Evolutionary conservation across 2,888 invertebrate genomes (phyloP).

Genomic region (Salpingus planirostris): DNA sequence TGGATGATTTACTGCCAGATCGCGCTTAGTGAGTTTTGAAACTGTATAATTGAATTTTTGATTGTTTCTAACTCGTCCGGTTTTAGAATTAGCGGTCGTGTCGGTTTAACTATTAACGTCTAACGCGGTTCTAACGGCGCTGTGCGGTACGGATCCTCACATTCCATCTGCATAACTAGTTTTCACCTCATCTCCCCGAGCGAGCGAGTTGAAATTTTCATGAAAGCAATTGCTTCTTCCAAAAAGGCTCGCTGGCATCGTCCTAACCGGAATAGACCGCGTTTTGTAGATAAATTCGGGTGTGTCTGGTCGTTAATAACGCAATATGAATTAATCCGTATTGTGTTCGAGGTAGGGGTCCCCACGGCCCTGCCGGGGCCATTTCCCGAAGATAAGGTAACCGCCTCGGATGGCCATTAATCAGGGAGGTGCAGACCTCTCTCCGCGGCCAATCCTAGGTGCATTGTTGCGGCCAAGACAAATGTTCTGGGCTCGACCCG

Average conservation of each 20-base stretch:
- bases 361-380: no score
- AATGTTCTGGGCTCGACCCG: constrained; percentile 29
- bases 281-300: constrained; percentile 1
- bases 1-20: no score
- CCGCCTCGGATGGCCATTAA: constrained; percentile 28
- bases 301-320: constrained; percentile 12
- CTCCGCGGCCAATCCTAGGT: constrained; percentile 26
- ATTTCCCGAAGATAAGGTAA: constrained; percentile 12
- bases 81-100: constrained; percentile 5
- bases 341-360: no score
- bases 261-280: constrained; percentile 11
- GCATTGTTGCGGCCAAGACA: constrained; percentile 32
- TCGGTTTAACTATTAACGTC: constrained; percentile 14
- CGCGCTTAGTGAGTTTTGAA: no score
- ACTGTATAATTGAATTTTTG: no score
- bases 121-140: constrained; percentile 8
- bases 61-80: no score
- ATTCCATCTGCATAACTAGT: constrained; percentile 21
- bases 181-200: constrained; percentile 14
- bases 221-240: constrained; percentile 17
- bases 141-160: constrained; percentile 9
- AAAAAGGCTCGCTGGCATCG: constrained; percentile 12
- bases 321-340: constrained; percentile 14
- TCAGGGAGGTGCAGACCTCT: constrained; percentile 25
- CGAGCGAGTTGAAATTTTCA: constrained; percentile 18